Evolutionary conservation across 2,797 vertebrate genomes (phyloP), one percentile per base, ranked within the genome.

Genomic region (Fringilla coelebs): DNA sequence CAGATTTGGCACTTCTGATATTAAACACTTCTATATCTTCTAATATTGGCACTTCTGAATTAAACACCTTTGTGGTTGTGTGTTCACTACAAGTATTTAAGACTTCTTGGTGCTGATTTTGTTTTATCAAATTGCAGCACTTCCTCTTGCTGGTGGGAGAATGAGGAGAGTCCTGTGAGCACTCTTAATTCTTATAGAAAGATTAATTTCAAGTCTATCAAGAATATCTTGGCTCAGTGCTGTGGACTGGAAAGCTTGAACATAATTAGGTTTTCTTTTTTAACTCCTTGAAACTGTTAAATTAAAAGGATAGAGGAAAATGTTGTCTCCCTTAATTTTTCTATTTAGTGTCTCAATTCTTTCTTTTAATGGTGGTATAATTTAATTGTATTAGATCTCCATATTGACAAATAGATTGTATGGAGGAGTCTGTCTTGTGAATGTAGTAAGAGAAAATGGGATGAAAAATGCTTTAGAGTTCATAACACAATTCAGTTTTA

Each of bases 331-430:
- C n/a, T 78, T 86, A 62, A 77, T 88, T 89, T 89, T 93, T 81
- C 66, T 81, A n/a, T 65, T 90, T 52, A 81, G n/a, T 55, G 55
- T 87, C 60, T 73, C 40, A 32, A 20, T 85, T 88, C 60, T 77
- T 88, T 84, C 52, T 79, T 85, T 93, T 61, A 54, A 82, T 71
- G 29, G 70, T 48, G 41, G 76, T 78, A 2, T 76, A 91, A 93
- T 70, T 84, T 48, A 91, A 72, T 93, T 78, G 73, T 83, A 73
- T 60, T 58, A 86, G 54, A 51, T 49, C 43, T 93, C n/a, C 26
- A 24, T 94, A 90, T 91, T 95, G 85, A 90, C 70, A 89, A 89
- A 94, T 93, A 67, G 49, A 36, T 61, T 43, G 34, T n/a, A 9
- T 66, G 76, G 78, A 91, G 90, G 68, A 91, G 72, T 89, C 63